A percentile compares a stretch with the other conserved stretches of the same genome.
Conservation (phyloP, 1,140 invertebrate species). For the Ptiloglossa arizonensis region DNA sequence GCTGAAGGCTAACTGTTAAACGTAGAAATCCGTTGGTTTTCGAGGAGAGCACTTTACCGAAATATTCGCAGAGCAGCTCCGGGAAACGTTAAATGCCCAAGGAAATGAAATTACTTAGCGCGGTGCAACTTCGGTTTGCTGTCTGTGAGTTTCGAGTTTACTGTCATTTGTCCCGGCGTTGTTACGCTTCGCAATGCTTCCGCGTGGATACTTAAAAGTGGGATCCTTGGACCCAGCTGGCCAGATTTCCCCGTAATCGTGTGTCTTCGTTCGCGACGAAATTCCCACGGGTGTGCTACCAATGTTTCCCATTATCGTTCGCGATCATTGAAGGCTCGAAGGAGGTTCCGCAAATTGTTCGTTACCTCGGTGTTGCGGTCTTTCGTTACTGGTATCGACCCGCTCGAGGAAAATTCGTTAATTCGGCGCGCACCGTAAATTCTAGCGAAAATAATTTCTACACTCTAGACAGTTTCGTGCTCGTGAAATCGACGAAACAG, state of each 20-base stretch:
- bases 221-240: neutral
- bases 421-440: neutral
- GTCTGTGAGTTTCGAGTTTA: neutral
- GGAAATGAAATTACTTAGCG: slow-evolving; percentile 19
- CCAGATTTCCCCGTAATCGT: neutral
- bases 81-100: neutral
- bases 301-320: slow-evolving; percentile 14
- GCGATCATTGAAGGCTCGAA: slow-evolving; percentile 22
- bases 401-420: neutral
- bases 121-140: neutral
- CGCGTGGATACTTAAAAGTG: neutral
- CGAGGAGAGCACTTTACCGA: neutral
- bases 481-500: too few relatives aligned
- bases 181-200: slow-evolving; percentile 1
- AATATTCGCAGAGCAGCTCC: neutral
- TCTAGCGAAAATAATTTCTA: too few relatives aligned
- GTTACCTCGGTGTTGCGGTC: neutral
- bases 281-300: slow-evolving; percentile 7
- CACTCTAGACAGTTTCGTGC: too few relatives aligned
- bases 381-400: neutral
- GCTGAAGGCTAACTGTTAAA: too few relatives aligned
- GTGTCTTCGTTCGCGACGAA: slow-evolving; percentile 13
- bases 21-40: too few relatives aligned
- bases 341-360: neutral
- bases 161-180: neutral